These are phyloP conservation scores for Aphis craccivora DNA, from an alignment of 1,140 invertebrate species.

Conservation along the genomic window DNA sequence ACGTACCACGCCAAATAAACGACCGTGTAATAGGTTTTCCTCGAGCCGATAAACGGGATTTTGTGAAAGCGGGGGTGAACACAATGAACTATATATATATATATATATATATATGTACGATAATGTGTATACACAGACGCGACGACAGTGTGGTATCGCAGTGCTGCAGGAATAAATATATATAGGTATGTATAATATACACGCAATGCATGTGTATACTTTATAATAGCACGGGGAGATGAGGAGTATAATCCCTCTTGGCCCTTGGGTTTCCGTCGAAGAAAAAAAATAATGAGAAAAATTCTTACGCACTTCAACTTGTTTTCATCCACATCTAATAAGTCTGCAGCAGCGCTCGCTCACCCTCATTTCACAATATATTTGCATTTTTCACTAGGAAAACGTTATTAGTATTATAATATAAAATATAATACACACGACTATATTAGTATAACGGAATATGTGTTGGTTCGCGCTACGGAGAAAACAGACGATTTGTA, in stretches of 20 bases:
- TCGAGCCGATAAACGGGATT: conserved; percentile 54
- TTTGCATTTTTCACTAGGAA: neutral
- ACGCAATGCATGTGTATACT: neutral
- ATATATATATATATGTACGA: neutral
- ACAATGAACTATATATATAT: conserved; percentile 36
- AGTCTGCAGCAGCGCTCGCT: neutral
- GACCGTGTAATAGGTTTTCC: conserved; percentile 57
- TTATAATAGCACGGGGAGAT: neutral
- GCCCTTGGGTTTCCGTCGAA: conserved; percentile 1
- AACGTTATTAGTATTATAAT: conserved; percentile 3
- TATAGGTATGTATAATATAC: neutral
- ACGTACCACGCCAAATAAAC: conserved; percentile 43
- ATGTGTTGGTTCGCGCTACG: neutral
- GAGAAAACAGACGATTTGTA: neutral
- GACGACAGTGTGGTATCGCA: neutral
- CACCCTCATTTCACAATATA: neutral
- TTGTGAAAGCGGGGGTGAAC: conserved; percentile 38
- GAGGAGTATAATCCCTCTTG: neutral
- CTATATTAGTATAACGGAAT: neutral
- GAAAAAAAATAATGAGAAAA: conserved; percentile 43
- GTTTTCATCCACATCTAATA: neutral
- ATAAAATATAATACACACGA: neutral
- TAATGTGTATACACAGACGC: neutral
- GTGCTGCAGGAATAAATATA: neutral
- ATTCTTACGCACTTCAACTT: conserved; percentile 33